Conservation (phyloP, 1,140 invertebrate species). For the Gryllus bimaculatus region DNA sequence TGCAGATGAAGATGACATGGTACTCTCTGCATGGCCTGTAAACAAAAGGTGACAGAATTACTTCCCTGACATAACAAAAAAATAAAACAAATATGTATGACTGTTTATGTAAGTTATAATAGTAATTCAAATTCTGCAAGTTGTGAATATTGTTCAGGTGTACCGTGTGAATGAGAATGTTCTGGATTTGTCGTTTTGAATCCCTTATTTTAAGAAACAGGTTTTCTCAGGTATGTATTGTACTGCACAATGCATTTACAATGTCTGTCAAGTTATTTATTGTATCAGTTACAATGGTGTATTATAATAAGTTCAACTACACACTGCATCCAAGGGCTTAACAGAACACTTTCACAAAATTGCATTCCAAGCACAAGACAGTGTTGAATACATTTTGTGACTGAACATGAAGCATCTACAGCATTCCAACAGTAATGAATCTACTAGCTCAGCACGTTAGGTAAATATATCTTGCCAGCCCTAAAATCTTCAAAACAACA, state of each 20-base stretch:
- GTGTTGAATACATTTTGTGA: background rate
- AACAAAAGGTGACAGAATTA: conserved; percentile 2
- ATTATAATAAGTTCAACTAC: background rate
- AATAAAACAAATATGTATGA: background rate
- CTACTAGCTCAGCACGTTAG: background rate
- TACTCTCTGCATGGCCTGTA: conserved; percentile 25
- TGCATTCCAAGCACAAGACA: background rate
- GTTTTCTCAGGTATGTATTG: no score
- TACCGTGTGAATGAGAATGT: no score
- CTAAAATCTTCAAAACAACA: background rate
- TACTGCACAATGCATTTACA: no score
- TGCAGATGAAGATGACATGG: conserved; percentile 21
- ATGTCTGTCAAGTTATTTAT: no score
- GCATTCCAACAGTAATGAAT: background rate
- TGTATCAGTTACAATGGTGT: no score
- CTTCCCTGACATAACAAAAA: background rate
- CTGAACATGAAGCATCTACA: background rate
- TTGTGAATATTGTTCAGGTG: no score
- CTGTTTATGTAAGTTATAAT: background rate
- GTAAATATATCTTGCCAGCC: background rate
- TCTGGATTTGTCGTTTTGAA: no score
- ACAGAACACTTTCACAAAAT: background rate
- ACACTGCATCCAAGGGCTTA: background rate
- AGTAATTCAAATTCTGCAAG: no score
- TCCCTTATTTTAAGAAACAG: no score